Base-by-base conservation (phyloP, 2,797 vertebrate species). In the Esox masquinongy region DNA sequence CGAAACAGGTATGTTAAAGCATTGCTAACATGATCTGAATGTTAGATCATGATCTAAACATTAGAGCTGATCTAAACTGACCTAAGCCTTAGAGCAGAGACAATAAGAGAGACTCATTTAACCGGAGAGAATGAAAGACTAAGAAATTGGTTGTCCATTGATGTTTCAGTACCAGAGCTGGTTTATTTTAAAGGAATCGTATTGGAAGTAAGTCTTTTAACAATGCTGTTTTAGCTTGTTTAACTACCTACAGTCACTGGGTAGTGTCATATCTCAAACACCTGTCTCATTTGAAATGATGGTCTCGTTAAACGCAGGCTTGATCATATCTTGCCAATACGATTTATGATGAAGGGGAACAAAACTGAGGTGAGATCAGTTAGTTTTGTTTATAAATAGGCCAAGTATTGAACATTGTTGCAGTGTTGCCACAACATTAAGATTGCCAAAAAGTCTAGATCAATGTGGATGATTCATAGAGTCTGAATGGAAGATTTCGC, bases 211-310 rank as follows among this genome's bases (percentile, higher is more conserved):
- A 51, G 19, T 8, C 7, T 19, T 51, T 53, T 7, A 19, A 53
- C 50, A 6, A 19, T n/a, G 50, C 50, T 53, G 5, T 53, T 7
- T 53, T 53, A 19, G 50, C 19, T 53, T 53, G 50, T 16, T 53
- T 16, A 53, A 53, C 17, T 53, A 6, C 17, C 17, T 53, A 19
- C 16, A 53, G 50, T 53, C 17, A 15, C 50, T 53, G 17, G 50
- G 50, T 53, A 53, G 17, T 56, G 53, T 56, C 53, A 56, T 56
- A 56, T 56, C 53, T 22, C n/a, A 56, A 56, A 56, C 53, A 56
- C n/a, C n/a, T 56, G n/a, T 56, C 53, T 56, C 53, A 22, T 22
- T n/a, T 56, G 7, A 56, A 8, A 3, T 22, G 53, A 56, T 22
- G 7, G 19, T n/a, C 51, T 56, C 7, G n/a, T 56, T 56, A n/a